Evolutionary conservation across 2,113 vertebrate genomes (phyloP).

Genomic region (Columba livia): DNA sequence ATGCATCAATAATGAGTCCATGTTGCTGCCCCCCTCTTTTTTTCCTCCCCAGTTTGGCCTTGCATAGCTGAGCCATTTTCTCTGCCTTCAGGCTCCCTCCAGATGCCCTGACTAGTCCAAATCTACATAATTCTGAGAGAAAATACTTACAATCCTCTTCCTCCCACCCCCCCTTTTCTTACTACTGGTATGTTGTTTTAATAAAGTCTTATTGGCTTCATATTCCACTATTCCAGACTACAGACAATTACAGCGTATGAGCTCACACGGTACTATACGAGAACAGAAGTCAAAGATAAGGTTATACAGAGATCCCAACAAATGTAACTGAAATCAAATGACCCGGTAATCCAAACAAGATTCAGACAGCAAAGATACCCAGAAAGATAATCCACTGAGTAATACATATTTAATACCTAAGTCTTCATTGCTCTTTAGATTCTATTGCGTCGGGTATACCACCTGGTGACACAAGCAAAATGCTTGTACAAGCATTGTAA

Average conservation of each 20-base stretch:
- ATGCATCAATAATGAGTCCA: not conserved
- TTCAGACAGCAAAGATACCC: conserved; percentile 30
- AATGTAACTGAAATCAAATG: not conserved
- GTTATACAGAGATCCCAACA: not conserved
- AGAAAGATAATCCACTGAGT: conserved; percentile 41
- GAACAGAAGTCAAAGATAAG: not conserved
- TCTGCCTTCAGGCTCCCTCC: not conserved
- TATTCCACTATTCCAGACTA: not conserved
- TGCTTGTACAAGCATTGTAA: not conserved
- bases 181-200: not conserved
- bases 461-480: not conserved
- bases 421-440: not conserved
- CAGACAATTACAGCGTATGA: not conserved
- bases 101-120: conserved; percentile 10
- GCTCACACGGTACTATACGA: not conserved
- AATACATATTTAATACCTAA: conserved; percentile 6
- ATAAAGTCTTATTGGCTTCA: not conserved
- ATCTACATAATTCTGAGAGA: not conserved
- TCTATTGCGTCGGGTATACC: not conserved
- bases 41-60: not conserved
- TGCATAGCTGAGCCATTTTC: not conserved
- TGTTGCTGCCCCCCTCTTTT: not conserved
- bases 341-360: conserved; percentile 31
- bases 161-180: not conserved
- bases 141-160: not conserved